Evolutionary conservation across 2,888 invertebrate species (phyloP).

Genomic region (Drosophila putrida): DNA sequence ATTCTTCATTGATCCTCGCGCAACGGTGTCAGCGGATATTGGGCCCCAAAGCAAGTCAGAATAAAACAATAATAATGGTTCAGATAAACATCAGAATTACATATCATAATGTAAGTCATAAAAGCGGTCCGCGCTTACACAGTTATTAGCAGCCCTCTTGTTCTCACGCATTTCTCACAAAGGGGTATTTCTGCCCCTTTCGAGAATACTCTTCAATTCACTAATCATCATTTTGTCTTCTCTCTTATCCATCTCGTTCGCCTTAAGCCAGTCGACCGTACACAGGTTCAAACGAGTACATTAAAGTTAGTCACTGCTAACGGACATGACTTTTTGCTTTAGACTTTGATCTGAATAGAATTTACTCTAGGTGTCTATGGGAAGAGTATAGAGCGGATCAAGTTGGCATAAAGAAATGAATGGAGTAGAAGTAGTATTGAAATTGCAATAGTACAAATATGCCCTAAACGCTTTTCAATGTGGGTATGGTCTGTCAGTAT

Average conservation of each 20-base stretch:
- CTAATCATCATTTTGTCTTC: slow-evolving; percentile 12
- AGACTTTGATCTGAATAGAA: slow-evolving; percentile 58
- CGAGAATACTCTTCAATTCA: slow-evolving; percentile 4
- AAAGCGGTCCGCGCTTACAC: slow-evolving; percentile 34
- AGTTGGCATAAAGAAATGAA: slow-evolving; percentile 57
- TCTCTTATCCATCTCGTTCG: slow-evolving; percentile 26
- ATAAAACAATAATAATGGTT: slow-evolving; percentile 36
- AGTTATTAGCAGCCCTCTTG: slow-evolving; percentile 17
- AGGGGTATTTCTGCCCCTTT: slow-evolving; percentile 8
- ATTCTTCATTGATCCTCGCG: slow-evolving; percentile 14
- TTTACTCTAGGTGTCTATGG: slow-evolving; percentile 50
- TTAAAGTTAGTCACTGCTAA: slow-evolving; percentile 34
- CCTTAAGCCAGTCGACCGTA: slow-evolving; percentile 1
- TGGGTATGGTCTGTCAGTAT: slow-evolving; percentile 25
- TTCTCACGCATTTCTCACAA: slow-evolving; percentile 18
- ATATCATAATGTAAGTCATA: slow-evolving; percentile 43
- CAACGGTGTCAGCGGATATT: slow-evolving; percentile 29
- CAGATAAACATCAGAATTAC: slow-evolving; percentile 43
- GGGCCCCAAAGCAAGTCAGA: slow-evolving; percentile 35
- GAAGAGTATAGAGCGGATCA: slow-evolving; percentile 19
- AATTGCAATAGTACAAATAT: slow-evolving; percentile 46
- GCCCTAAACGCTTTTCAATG: slow-evolving; percentile 30
- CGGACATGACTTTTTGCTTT: slow-evolving; percentile 29
- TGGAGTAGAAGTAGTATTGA: slow-evolving; percentile 45
- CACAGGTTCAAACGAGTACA: not conserved